phyloP scores from a whole-genome alignment of 2,888 invertebrate genomes.

The Heteromurus nitidus region DNA sequence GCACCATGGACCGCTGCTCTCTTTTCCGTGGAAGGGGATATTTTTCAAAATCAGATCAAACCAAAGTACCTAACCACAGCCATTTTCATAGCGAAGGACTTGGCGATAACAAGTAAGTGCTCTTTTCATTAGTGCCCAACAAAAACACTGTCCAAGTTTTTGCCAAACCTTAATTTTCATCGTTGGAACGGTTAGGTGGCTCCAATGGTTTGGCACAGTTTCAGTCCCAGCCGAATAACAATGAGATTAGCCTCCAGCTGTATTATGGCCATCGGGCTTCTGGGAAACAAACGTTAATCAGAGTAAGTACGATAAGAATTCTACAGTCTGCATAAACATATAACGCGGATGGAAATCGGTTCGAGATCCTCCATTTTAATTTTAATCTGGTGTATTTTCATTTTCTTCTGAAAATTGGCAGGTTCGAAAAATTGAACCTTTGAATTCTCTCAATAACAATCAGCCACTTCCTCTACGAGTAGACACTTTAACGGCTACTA shows the following conservation, averaged over 20 bases:
- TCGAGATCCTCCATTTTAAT: too few species aligned
- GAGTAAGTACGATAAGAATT: too few species aligned
- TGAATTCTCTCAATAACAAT: slow-evolving; percentile 8
- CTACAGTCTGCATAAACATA: too few species aligned
- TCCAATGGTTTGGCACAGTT: slow-evolving; percentile 25
- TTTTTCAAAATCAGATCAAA: slow-evolving; percentile 26
- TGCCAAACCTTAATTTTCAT: too few species aligned
- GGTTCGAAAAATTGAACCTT: slow-evolving; percentile 45
- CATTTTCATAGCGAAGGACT: slow-evolving; percentile 23
- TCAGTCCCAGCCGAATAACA: neutral
- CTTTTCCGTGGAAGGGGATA: slow-evolving; percentile 43
- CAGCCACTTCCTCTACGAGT: slow-evolving; percentile 31
- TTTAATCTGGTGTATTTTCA: neutral
- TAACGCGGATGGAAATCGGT: too few species aligned
- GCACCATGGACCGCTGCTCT: slow-evolving; percentile 47
- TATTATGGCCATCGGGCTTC: slow-evolving; percentile 34
- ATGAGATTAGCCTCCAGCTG: too few species aligned
- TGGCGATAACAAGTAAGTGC: slow-evolving; percentile 45
- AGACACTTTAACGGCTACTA: too few species aligned
- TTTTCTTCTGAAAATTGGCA: too few species aligned
- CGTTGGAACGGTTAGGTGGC: too few species aligned
- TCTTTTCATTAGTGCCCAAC: too few species aligned
- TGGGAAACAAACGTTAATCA: slow-evolving; percentile 35
- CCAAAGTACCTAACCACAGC: slow-evolving; percentile 33
- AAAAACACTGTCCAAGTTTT: too few species aligned